Evolutionary conservation across 1,140 invertebrate species (phyloP).

Genomic region (Caenorhabditis remanei): DNA sequence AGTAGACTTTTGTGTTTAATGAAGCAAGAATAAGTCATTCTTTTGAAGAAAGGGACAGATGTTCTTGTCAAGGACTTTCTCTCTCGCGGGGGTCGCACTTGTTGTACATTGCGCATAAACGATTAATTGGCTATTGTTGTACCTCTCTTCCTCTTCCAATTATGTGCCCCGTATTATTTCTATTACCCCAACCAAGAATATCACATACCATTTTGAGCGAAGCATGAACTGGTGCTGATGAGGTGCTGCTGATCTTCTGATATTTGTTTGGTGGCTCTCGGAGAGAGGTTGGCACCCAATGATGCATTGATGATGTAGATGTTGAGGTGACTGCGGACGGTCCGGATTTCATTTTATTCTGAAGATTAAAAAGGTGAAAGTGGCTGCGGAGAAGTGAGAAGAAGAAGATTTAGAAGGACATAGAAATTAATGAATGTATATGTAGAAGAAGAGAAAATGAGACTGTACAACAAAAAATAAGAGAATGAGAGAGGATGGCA

Average conservation of each 20-base stretch:
- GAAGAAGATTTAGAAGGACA: constrained; percentile 39
- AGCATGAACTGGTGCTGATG: neutral
- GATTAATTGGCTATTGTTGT: constrained; percentile 53
- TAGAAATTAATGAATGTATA: neutral
- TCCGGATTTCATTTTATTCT: constrained; percentile 31
- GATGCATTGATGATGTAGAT: neutral
- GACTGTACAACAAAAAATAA: neutral
- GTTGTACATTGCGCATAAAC: constrained; percentile 50
- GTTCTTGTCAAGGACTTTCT: constrained; percentile 50
- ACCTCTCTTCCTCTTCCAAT: neutral
- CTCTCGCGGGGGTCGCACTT: neutral
- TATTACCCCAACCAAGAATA: neutral
- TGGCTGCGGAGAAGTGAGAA: neutral
- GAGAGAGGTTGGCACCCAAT: constrained; percentile 17
- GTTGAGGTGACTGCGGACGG: constrained; percentile 19
- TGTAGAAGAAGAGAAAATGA: no score
- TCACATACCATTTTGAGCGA: constrained; percentile 45
- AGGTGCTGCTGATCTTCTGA: neutral
- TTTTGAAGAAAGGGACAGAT: neutral
- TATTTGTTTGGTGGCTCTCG: constrained; percentile 20
- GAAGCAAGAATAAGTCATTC: neutral
- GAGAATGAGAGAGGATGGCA: neutral
- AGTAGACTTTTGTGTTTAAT: neutral
- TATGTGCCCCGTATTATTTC: neutral
- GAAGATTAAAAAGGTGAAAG: constrained; percentile 49